Percentiles rank a stretch among this genome's conserved stretches.
phyloP scores from a whole-genome alignment of 2,888 invertebrate genomes.

The Lypha dubia region DNA sequence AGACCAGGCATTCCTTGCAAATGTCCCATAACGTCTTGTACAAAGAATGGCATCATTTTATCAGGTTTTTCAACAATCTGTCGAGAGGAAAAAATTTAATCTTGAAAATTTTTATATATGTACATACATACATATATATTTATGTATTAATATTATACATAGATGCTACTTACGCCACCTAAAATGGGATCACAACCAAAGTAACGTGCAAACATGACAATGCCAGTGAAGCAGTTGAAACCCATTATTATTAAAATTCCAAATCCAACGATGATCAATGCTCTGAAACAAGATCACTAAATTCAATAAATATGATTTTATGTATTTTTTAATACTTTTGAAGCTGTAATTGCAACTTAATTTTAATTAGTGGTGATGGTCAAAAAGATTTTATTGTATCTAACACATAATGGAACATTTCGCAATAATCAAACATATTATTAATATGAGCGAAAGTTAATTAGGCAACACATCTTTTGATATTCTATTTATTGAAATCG shows the following conservation, averaged over 20 bases:
- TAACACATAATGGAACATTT: too few relatives aligned
- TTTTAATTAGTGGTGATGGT: too few relatives aligned
- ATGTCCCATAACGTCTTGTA: constrained; percentile 85
- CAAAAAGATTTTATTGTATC: too few relatives aligned
- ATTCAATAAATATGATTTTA: not conserved
- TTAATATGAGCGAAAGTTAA: too few relatives aligned
- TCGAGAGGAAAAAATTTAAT: not conserved
- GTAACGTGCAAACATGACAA: constrained; percentile 86
- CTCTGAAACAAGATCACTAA: constrained; percentile 79
- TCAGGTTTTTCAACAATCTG: constrained; percentile 82
- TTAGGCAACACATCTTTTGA: too few relatives aligned
- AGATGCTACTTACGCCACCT: constrained; percentile 81
- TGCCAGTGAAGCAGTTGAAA: constrained; percentile 85
- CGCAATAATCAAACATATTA: too few relatives aligned
- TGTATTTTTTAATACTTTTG: not conserved
- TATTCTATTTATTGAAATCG: too few relatives aligned
- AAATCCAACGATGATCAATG: constrained; percentile 84
- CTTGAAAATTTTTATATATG: not conserved
- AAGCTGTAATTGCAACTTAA: too few relatives aligned
- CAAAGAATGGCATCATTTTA: constrained; percentile 85
- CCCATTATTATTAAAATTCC: constrained; percentile 85
- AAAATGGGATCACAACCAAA: constrained; percentile 86
- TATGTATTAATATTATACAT: not conserved
- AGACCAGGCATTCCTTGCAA: constrained; percentile 85
- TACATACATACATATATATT: not conserved